Evolutionary conservation across 2,888 invertebrate species (phyloP).

Genomic region (Neuroscelio doddi): DNA sequence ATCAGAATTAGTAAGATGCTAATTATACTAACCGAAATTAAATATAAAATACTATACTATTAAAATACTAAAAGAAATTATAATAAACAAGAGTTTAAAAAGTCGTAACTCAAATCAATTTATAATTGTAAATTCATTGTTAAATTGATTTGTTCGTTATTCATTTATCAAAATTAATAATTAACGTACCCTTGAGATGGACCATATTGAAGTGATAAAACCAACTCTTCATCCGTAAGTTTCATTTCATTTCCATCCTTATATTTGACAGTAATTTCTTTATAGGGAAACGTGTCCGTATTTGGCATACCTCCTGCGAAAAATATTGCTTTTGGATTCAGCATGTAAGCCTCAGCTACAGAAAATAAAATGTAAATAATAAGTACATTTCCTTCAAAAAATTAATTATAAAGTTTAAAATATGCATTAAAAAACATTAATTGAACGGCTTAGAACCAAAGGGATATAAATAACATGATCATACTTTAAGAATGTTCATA

Average conservation of each 20-base stretch:
- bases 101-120: too few relatives aligned
- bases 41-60: too few relatives aligned
- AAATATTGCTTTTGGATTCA: conserved; percentile 73
- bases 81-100: too few relatives aligned
- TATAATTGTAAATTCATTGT: background rate
- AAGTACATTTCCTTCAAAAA: too few relatives aligned
- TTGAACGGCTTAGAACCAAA: too few relatives aligned
- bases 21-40: too few relatives aligned
- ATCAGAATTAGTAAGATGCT: too few relatives aligned
- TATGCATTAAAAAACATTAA: too few relatives aligned
- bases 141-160: background rate
- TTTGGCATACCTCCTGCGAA: conserved; percentile 83
- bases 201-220: conserved; percentile 81
- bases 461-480: too few relatives aligned
- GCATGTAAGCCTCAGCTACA: conserved; percentile 60
- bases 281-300: conserved; percentile 79
- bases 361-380: conserved; percentile 2
- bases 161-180: background rate
- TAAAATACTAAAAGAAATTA: too few relatives aligned
- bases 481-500: too few relatives aligned
- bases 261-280: conserved; percentile 75
- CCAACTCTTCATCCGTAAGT: conserved; percentile 76
- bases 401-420: too few relatives aligned
- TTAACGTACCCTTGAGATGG: conserved; percentile 79
- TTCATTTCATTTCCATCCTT: conserved; percentile 73